Evolutionary conservation across 2,888 invertebrate genomes (phyloP), one percentile per base, ranked within the genome.

Genomic region (Polymixis flavicincta): DNA sequence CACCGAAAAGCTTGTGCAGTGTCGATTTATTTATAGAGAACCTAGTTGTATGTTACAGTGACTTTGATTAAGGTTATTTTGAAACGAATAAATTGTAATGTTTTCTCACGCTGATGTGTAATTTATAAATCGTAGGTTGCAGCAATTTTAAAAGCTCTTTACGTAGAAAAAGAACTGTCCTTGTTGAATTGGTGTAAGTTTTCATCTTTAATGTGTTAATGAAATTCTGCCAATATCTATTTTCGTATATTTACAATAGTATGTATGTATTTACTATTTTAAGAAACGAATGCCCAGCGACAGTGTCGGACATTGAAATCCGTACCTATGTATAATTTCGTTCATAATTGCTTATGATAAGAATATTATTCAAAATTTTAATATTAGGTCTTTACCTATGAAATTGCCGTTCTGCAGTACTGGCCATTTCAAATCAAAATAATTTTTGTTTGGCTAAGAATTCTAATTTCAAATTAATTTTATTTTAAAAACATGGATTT

Each of bases 281-380:
- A n/a, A 73, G 63, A 60, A 59, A 50, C 48, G n/a, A 67, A 32
- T 65, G 76, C 84, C 75, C n/a, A 61, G 19, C 64, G 55, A 80
- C 71, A 68, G 71, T 59, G 64, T 54, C 48, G 22, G 55, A 68
- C 55, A 80, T 54, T 69, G 66, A 69, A 63, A 32, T 65, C 8
- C 19, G 17, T 11, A 19, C 4, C 0, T 37, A 37, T 19, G 42
- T 11, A 45, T 19, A 42, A 66, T 42, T 60, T 68, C 14, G 13
- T 50, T 61, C 37, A 37, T 42, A 45, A 4, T 37, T 17, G 32
- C 50, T 66, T 32, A 25, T 25, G n/a, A 57, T 54, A 50, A 76
- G 55, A 63, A n/a, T 19, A 0, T 1, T n/a, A 37, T 69, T 19
- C 13, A 28, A 22, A 0, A 25, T 48, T n/a, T 50, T 13, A 14